phyloP scores from a whole-genome alignment of 92 coral and sea anemone genomes.

The Epizoanthus stellaris region DNA sequence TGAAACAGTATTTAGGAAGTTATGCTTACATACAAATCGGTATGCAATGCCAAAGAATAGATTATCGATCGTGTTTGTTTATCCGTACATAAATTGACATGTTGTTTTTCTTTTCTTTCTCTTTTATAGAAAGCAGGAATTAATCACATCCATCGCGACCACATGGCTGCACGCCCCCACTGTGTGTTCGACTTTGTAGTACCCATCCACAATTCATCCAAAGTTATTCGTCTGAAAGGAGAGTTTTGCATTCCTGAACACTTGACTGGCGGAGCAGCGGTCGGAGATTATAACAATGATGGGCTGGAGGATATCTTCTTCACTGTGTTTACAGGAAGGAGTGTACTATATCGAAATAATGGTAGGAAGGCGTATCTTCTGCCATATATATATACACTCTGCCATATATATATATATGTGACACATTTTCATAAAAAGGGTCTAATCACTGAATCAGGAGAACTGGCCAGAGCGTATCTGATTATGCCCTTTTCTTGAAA shows the following conservation, averaged over 20 bases:
- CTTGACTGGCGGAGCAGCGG: slow-evolving; percentile 96
- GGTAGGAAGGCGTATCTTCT: slow-evolving; percentile 34
- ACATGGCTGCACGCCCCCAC: slow-evolving; percentile 88
- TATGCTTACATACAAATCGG: too few species aligned
- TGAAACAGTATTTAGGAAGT: too few species aligned
- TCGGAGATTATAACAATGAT: slow-evolving; percentile 94
- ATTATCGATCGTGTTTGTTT: too few species aligned
- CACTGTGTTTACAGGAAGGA: slow-evolving; percentile 75
- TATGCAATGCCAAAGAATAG: too few species aligned
- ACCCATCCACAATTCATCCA: slow-evolving; percentile 79
- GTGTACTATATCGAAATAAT: slow-evolving; percentile 82
- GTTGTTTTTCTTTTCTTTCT: not conserved
- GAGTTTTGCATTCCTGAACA: slow-evolving; percentile 95
- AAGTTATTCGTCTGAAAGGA: slow-evolving; percentile 68
- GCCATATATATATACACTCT: not conserved
- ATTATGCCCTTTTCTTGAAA: too few species aligned
- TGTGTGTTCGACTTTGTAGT: slow-evolving; percentile 87
- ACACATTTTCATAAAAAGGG: too few species aligned
- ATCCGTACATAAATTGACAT: not conserved
- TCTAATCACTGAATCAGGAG: too few species aligned
- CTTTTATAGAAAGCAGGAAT: slow-evolving; percentile 75
- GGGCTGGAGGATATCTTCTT: slow-evolving; percentile 89
- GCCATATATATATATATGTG: not conserved
- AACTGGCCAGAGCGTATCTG: too few species aligned
- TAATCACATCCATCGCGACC: slow-evolving; percentile 78